phyloP scores from a whole-genome alignment of 2,113 vertebrate species.

The Uria aalge region DNA sequence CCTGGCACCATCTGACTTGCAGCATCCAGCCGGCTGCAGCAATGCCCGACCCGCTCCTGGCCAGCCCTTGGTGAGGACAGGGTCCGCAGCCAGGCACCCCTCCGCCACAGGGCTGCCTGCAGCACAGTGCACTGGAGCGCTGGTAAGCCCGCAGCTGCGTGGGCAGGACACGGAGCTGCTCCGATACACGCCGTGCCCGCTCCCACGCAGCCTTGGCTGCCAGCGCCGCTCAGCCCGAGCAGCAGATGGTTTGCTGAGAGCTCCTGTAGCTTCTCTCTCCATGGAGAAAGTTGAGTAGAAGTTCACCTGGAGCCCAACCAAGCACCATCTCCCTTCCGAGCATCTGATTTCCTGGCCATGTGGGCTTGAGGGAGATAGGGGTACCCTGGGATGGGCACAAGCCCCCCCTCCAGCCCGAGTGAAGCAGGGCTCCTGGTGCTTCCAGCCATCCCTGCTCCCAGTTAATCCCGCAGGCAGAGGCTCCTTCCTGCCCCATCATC shows the following conservation, averaged over 20 bases:
- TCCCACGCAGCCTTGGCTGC: constrained; percentile 50
- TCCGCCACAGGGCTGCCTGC: background rate
- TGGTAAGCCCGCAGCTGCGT: background rate
- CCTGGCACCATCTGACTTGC: rapidly evolving
- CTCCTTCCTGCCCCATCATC: constrained; percentile 23
- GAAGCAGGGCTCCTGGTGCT: rapidly evolving
- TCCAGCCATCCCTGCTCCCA: background rate
- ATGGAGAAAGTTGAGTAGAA: background rate
- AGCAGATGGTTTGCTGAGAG: constrained; percentile 5
- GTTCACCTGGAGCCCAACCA: background rate
- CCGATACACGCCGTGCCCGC: background rate
- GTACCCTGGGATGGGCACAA: background rate
- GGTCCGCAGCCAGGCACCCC: background rate
- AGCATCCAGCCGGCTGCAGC: rapidly evolving
- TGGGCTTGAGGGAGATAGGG: background rate
- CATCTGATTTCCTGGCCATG: background rate
- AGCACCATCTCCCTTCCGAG: rapidly evolving
- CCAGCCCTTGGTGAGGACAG: background rate
- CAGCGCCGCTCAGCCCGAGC: background rate
- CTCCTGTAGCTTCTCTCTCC: background rate
- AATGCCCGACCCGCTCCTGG: rapidly evolving
- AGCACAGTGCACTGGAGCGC: rapidly evolving
- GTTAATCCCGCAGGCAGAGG: background rate
- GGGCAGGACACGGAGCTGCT: background rate
- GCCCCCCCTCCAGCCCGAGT: rapidly evolving